Base-by-base conservation (phyloP, 2,888 invertebrate genomes). In the Norana najaformis region DNA sequence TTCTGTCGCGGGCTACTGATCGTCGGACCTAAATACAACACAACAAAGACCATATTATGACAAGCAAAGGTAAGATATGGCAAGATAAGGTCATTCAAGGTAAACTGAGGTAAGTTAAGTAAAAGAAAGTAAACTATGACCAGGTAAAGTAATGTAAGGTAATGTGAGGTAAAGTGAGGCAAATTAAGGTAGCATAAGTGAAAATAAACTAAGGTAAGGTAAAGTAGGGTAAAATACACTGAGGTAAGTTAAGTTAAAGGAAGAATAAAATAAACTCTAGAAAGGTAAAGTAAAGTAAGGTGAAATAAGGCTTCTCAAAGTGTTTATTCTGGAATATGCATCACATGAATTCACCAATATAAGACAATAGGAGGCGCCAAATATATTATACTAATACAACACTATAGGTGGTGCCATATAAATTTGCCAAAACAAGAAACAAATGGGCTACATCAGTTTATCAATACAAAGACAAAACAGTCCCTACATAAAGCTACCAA, bases 21-120 rank as follows among this genome's bases (percentile, higher is more conserved):
- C 85, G 88, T 39, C 39, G 53, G 47, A n/a, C 88, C 88, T 90
- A 39, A n/a, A 69, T 30, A 69, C 69, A 69, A 69, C 69, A 69
- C n/a, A n/a, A 36, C 35, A 37, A 88, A n/a, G 23, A 85, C 69
- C 16, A 89, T 30, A 83, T 16, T 34, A 30, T 3, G 2, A 37
- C 20, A 30, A 53, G 34, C 38, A 34, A 16, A 23, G 34, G 69
- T 37, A n/a, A 38, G 13, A 20, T 39, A n/a, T n/a, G n/a, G n/a
- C n/a, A 38, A 36, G 37, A 38, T 20, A 83, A 89, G 0, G n/a
- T 14, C n/a, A n/a, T n/a, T n/a, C n/a, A 83, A 83, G 0, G 47
- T 0, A 89, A 89, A 30, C 36, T 89, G 34, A 89, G 34, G 34
- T 16, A 36, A 39, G 36, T 41, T 18, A 47, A 30, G 34, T 39